Evolutionary conservation across 2,797 vertebrate genomes (phyloP), one percentile per base, ranked within the genome.

Genomic region (Sebastes trivittatus): DNA sequence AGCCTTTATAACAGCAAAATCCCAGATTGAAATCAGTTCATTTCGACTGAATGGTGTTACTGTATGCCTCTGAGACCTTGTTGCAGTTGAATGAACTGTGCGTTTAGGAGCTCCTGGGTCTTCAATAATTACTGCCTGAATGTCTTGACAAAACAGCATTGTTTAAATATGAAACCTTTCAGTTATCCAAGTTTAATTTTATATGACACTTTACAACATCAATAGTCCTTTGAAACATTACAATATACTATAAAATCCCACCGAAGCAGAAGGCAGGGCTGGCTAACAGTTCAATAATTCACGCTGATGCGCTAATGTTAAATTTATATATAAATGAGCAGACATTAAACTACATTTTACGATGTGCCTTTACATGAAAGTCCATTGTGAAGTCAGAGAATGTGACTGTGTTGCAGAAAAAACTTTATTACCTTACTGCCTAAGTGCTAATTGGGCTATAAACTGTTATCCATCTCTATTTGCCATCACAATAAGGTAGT

Each of bases 381-480:
- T 38, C n/a, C 8, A 49, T 25, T 36, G 62, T 29, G 20, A 63
- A 68, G 59, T 72, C 22, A 14, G 36, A 62, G 8, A 63, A 62
- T 58, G 27, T 49, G 60, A 46, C 20, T 36, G 55, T 16, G 32
- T 42, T 49, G 55, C 42, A 34, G 55, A 34, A 55, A 82, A 55
- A 82, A 55, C 27, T 3, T 10, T 59, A 77, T 69, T 36, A 27
- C 23, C 63, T 46, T 10, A 25, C 16, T 58, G 72, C 78, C 61
- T 29, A 75, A 60, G 54, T 60, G 52, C 61, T 69, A 72, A 81
- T 67, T 65, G 63, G 34, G 34, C 67, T 23, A 59, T 78, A 81
- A 81, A 78, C 42, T 52, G n/a, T 67, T 46, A 78, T 69, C 6
- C 54, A 23, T 68, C 68, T 87, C 16, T n/a, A 76, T 81, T 78